Evolutionary conservation across 2,888 invertebrate genomes (phyloP), one percentile per base, ranked within the genome.

Genomic region (Eilema caniola): DNA sequence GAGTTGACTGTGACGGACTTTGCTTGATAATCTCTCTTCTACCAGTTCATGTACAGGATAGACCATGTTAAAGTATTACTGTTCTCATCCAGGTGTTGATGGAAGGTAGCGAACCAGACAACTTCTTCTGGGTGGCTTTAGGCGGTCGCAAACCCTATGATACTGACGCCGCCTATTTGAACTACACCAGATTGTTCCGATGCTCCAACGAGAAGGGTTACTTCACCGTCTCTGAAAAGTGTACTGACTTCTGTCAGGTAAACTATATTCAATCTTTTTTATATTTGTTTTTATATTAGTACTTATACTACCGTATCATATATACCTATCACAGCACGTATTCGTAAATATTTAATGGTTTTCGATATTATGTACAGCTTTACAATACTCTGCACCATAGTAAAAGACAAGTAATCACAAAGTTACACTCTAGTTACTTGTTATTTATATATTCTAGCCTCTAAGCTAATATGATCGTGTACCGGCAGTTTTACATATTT

Each of bases 181-280:
- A 98, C 86, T 98, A 97, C 92, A 98, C 99, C 2, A 96, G 99
- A 65, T 96, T 99, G 57, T 99, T 99, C 95, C 97, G 99, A 69
- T 99, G 99, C 93, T 99, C 99, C 62, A 99, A 99, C 92, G 99
- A 99, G 89, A 99, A 99, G 90, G 99, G 99, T 8, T 99, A 99
- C 93, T 99, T 99, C 92, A 98, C 98, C 0, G 99, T 99, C 59
- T 99, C 99, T 0, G 99, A 99, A 93, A 99, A 99, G 90, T 99
- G 99, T 94, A 98, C 98, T 0, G 99, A 99, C 93, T 99, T 99
- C 94, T 99, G 99, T 91, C 99, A 99, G 96, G 98, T 98, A 90
- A 69, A 31, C 10, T 70, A 37, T 10, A 23, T 37, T 37, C 14
- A 3, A 8, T 24, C 16, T 24, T 24, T 24, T 37, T 24, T 53